Percentiles rank a stretch among this genome's conserved stretches.
Evolutionary conservation across 1,140 invertebrate genomes (phyloP).

Genomic region (Musca domestica): DNA sequence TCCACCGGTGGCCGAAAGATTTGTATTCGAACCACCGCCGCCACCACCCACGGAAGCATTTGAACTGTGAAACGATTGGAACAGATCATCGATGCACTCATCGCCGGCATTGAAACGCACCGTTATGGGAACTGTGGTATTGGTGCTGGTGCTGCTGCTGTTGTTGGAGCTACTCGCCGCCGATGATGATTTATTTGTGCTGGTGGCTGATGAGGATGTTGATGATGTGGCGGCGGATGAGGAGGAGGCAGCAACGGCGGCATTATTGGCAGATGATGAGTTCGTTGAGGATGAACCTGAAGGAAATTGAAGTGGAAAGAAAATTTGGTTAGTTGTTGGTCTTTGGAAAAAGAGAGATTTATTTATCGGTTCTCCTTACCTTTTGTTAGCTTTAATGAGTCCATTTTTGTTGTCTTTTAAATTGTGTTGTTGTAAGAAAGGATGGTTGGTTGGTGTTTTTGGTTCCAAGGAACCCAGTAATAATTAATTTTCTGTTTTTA

Average conservation of each 20-base stretch:
- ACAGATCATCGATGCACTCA: constrained; percentile 49
- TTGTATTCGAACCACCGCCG: constrained; percentile 10
- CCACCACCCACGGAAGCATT: constrained; percentile 25
- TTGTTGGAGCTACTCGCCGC: not conserved
- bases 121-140: constrained; percentile 45
- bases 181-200: constrained; percentile 6
- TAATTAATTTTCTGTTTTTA: not conserved
- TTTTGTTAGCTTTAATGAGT: constrained; percentile 44
- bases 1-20: constrained; percentile 20
- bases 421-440: constrained; percentile 6
- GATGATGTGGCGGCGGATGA: constrained; percentile 30
- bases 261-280: constrained; percentile 8
- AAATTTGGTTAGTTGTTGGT: constrained; percentile 9
- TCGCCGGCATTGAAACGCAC: constrained; percentile 52
- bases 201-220: not conserved
- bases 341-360: not conserved
- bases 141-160: constrained; percentile 33
- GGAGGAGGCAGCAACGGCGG: constrained; percentile 13
- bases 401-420: constrained; percentile 36
- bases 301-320: constrained; percentile 35
- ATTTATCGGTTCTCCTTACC: constrained; percentile 13
- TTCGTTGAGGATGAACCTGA: constrained; percentile 26
- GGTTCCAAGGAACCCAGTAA: constrained; percentile 4
- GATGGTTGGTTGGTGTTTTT: not conserved
- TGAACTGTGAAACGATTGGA: constrained; percentile 48